Evolutionary conservation across 2,888 invertebrate genomes (phyloP).

Genomic region (Gymnosoma rotundatum): DNA sequence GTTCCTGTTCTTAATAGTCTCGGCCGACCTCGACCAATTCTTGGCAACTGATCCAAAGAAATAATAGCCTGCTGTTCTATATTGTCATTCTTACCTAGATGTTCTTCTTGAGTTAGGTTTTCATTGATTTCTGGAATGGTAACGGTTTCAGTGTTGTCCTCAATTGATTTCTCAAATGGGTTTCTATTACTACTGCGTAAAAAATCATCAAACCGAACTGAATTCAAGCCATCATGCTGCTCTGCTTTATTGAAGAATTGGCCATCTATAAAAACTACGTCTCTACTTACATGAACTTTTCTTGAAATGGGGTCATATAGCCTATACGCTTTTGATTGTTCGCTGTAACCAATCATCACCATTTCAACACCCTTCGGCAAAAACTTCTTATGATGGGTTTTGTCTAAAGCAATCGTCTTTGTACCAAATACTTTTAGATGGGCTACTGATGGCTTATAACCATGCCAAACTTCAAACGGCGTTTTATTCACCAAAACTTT

Average conservation of each 20-base stretch:
- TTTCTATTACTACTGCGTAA: neutral
- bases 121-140: neutral
- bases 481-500: conserved; percentile 6
- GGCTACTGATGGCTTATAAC: conserved; percentile 44
- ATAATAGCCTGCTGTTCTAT: neutral
- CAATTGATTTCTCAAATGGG: neutral
- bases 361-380: too few relatives aligned
- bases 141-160: neutral
- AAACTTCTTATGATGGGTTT: too few relatives aligned
- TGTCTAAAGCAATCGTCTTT: too few relatives aligned
- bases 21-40: conserved; percentile 12
- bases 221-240: neutral
- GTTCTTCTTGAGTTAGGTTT: neutral
- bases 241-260: neutral
- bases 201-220: neutral
- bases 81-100: neutral
- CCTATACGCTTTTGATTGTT: too few relatives aligned
- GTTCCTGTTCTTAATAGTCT: conserved; percentile 17
- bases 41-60: neutral
- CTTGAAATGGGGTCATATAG: too few relatives aligned
- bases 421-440: too few relatives aligned
- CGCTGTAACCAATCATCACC: too few relatives aligned
- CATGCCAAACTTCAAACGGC: conserved; percentile 26
- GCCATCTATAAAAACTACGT: neutral
- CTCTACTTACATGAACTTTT: too few relatives aligned